Percentiles rank a stretch among this genome's conserved stretches.
phyloP scores from a whole-genome alignment of 2,797 vertebrate genomes.

The Rallus crepitans region DNA sequence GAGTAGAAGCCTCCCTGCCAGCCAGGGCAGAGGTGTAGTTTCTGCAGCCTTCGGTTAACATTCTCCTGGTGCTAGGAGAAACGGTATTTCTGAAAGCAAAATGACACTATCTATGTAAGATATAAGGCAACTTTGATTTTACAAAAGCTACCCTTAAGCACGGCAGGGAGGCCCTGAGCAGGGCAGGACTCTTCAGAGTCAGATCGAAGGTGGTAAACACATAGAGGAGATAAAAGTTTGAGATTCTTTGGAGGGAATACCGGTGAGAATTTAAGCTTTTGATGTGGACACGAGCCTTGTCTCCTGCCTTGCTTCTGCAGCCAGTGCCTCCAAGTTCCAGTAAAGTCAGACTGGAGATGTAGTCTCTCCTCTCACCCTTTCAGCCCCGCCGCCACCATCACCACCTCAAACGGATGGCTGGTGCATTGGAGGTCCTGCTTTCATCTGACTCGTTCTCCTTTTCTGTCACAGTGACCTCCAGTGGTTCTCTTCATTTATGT shows the following conservation, averaged over 20 bases:
- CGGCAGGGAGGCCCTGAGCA: neutral
- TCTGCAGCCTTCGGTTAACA: neutral
- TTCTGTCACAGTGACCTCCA: constrained; percentile 62
- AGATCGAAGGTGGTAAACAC: neutral
- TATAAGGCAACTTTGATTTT: neutral
- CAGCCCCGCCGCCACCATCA: neutral
- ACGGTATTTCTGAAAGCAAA: neutral
- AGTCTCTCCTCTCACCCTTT: neutral
- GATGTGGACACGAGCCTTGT: neutral
- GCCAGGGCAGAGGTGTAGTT: neutral
- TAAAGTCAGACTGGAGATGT: neutral
- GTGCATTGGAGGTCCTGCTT: neutral
- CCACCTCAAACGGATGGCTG: neutral
- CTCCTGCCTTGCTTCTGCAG: constrained; percentile 10
- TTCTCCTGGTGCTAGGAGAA: neutral
- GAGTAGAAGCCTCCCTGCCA: neutral
- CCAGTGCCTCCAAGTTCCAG: constrained; percentile 1
- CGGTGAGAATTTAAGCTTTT: constrained; percentile 6
- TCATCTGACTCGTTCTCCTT: neutral
- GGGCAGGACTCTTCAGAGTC: neutral
- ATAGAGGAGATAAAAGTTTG: neutral
- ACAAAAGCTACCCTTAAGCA: neutral
- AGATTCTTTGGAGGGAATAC: neutral
- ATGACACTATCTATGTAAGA: neutral
- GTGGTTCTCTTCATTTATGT: constrained; percentile 34